A percentile compares a stretch with the other conserved stretches of the same genome.
Conservation (phyloP, 2,797 vertebrate genomes). For the Aselliscus stoliczkanus region DNA sequence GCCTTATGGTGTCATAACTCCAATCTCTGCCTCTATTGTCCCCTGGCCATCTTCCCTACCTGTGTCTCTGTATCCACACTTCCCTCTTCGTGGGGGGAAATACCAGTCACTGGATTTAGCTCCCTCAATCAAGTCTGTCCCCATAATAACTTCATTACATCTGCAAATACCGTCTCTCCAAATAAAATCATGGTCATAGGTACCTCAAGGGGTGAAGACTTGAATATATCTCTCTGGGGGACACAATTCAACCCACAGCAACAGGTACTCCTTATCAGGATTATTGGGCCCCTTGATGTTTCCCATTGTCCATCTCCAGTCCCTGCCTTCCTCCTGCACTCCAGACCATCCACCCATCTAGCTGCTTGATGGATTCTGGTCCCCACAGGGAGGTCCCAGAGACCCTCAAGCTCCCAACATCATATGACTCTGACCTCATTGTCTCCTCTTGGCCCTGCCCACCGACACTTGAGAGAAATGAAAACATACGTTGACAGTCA, state of each 20-base stretch:
- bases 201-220: background rate
- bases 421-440: background rate
- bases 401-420: too few relatives aligned
- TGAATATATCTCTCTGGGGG: background rate
- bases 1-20: too few relatives aligned
- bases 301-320: background rate
- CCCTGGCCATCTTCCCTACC: too few relatives aligned
- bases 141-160: background rate
- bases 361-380: background rate
- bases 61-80: background rate
- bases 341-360: background rate
- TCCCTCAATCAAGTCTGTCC: too few relatives aligned
- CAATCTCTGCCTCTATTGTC: background rate
- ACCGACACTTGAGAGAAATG: background rate
- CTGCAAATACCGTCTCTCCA: background rate
- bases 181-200: background rate
- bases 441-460: background rate
- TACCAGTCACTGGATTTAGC: too few relatives aligned
- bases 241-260: background rate
- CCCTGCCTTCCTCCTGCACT: background rate
- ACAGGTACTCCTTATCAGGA: background rate
- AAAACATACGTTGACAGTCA: background rate
- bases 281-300: background rate
- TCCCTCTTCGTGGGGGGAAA: background rate
- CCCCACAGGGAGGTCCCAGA: background rate